Evolutionary conservation across 2,797 vertebrate species (phyloP).

Genomic region (Esox lucius): DNA sequence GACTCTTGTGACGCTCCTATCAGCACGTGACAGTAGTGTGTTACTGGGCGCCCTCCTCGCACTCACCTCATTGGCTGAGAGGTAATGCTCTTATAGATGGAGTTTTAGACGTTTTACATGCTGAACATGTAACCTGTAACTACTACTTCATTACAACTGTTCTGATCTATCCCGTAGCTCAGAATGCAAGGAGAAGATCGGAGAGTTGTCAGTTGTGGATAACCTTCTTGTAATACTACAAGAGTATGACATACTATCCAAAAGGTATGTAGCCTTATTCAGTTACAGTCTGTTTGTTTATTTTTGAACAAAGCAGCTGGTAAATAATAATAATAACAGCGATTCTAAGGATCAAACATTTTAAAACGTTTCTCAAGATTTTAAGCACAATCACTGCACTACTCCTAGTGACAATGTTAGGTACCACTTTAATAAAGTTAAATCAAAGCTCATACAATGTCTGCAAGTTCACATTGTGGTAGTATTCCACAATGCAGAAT

Average conservation of each 20-base stretch:
- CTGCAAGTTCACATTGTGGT: no score
- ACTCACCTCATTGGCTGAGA: constrained; percentile 84
- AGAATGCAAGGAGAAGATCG: constrained; percentile 82
- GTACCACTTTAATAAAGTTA: no score
- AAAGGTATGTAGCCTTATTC: constrained; percentile 71
- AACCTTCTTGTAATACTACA: constrained; percentile 85
- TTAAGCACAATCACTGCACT: no score
- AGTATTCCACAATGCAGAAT: no score
- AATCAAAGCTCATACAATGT: no score
- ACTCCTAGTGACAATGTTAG: no score
- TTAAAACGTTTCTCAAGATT: no score
- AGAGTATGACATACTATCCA: constrained; percentile 86
- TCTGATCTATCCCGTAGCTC: constrained; percentile 61
- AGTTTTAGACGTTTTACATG: background rate
- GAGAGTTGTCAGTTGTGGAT: constrained; percentile 80
- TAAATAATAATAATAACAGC: background rate
- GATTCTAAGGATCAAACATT: no score
- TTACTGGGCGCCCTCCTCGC: constrained; percentile 83
- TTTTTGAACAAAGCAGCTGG: background rate
- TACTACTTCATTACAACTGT: constrained; percentile 7
- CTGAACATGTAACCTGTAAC: constrained; percentile 3
- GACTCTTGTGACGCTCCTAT: constrained; percentile 85
- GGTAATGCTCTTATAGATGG: constrained; percentile 60
- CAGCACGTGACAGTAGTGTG: constrained; percentile 79
- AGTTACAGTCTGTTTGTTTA: background rate